phyloP scores from a whole-genome alignment of 2,797 vertebrate species.

The Spheniscus humboldti region DNA sequence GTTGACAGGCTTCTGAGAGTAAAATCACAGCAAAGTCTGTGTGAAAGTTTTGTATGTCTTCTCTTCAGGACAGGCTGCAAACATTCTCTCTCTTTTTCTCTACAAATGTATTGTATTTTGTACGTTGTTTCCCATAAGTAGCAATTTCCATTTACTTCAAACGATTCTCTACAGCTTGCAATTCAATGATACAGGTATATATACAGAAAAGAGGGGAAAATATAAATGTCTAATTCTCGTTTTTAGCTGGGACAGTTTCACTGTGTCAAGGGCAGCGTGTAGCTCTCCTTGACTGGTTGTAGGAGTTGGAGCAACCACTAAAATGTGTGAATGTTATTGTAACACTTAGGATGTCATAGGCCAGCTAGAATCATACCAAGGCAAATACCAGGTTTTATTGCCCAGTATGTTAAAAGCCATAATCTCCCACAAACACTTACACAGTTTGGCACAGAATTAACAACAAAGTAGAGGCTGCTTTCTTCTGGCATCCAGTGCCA shows the following conservation, averaged over 20 bases:
- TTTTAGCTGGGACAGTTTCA: neutral
- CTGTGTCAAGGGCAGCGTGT: neutral
- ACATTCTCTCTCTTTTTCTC: neutral
- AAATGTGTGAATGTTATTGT: neutral
- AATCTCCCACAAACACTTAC: neutral
- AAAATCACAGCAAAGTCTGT: neutral
- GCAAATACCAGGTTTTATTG: neutral
- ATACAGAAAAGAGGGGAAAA: neutral
- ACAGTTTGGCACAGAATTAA: neutral
- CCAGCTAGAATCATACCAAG: neutral
- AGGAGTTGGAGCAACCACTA: neutral
- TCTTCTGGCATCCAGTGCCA: neutral
- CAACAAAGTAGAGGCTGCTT: neutral
- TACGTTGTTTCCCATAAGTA: fast-evolving
- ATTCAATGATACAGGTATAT: neutral
- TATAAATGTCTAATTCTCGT: neutral
- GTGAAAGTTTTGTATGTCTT: neutral
- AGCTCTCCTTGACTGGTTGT: neutral
- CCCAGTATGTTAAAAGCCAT: neutral
- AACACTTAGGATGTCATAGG: neutral
- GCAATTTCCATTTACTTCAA: neutral
- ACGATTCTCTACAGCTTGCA: neutral
- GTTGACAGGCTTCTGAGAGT: neutral
- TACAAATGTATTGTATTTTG: neutral
- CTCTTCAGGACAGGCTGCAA: neutral